Evolutionary conservation across 1,140 invertebrate species (phyloP).

Genomic region (Drosophila kepulauana): DNA sequence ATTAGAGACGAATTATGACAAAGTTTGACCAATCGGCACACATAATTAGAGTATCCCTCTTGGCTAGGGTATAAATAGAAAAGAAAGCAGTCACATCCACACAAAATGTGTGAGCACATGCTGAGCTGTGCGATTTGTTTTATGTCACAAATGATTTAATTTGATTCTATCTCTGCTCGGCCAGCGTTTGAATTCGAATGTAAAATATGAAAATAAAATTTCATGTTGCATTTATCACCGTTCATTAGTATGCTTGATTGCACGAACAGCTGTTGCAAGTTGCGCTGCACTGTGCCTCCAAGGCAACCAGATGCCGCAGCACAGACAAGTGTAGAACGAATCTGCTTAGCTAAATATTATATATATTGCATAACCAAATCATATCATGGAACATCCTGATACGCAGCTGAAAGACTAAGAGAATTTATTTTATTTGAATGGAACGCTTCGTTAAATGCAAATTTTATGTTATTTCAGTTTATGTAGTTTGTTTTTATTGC

Average conservation of each 20-base stretch:
- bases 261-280: constrained; percentile 70
- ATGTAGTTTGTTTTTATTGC: constrained; percentile 45
- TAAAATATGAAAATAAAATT: constrained; percentile 61
- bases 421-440: background rate
- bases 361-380: constrained; percentile 3
- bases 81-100: constrained; percentile 21
- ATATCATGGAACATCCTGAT: background rate
- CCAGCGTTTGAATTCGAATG: constrained; percentile 26
- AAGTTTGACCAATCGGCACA: background rate
- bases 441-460: constrained; percentile 48
- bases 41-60: background rate
- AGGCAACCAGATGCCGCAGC: constrained; percentile 37
- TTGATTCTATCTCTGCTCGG: constrained; percentile 34
- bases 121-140: constrained; percentile 68
- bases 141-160: constrained; percentile 77
- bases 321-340: constrained; percentile 52
- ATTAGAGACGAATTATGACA: background rate
- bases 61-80: background rate
- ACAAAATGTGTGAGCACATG: constrained; percentile 1
- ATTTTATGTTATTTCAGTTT: constrained; percentile 45
- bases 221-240: constrained; percentile 68
- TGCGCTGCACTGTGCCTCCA: constrained; percentile 27
- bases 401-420: background rate
- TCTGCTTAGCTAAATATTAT: constrained; percentile 22
- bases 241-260: constrained; percentile 72